Percentiles rank a stretch among this genome's conserved stretches.
Evolutionary conservation across 23 tunicate genomes (phyloP).

Genomic region (Pegea sp.): DNA sequence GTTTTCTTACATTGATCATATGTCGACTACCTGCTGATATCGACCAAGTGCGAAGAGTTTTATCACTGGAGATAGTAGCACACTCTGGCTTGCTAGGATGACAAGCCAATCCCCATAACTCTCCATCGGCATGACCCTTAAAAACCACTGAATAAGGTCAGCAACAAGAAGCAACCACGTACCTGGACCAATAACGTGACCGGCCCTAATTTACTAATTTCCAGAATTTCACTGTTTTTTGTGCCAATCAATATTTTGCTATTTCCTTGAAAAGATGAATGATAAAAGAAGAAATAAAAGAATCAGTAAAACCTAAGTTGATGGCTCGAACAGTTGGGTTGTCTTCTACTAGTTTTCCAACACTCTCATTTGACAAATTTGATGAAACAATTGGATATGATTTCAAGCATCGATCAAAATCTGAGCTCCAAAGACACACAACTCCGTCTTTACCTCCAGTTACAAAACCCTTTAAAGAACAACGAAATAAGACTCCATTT

Average conservation of each 20-base stretch:
- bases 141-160: background rate
- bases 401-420: slow-evolving; percentile 35
- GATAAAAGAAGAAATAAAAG: background rate
- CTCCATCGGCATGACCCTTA: slow-evolving; percentile 92
- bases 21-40: slow-evolving; percentile 3
- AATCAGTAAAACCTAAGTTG: slow-evolving; percentile 21
- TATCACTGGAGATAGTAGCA: slow-evolving; percentile 68
- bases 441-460: slow-evolving; percentile 90
- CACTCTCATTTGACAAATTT: slow-evolving; percentile 12
- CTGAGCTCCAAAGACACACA: slow-evolving; percentile 68
- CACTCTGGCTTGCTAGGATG: slow-evolving; percentile 52
- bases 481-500: background rate
- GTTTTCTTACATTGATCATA: slow-evolving; percentile 15
- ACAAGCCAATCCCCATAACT: slow-evolving; percentile 85
- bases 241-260: slow-evolving; percentile 70
- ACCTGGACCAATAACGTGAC: slow-evolving; percentile 46
- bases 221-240: slow-evolving; percentile 72
- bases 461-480: slow-evolving; percentile 47
- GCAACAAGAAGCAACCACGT: background rate
- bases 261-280: slow-evolving; percentile 10
- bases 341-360: slow-evolving; percentile 51
- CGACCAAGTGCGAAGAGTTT: slow-evolving; percentile 57
- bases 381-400: slow-evolving; percentile 30
- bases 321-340: slow-evolving; percentile 85
- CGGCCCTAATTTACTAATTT: slow-evolving; percentile 74